Evolutionary conservation across 1,140 invertebrate genomes (phyloP).

Genomic region (Saccostrea glomerata): DNA sequence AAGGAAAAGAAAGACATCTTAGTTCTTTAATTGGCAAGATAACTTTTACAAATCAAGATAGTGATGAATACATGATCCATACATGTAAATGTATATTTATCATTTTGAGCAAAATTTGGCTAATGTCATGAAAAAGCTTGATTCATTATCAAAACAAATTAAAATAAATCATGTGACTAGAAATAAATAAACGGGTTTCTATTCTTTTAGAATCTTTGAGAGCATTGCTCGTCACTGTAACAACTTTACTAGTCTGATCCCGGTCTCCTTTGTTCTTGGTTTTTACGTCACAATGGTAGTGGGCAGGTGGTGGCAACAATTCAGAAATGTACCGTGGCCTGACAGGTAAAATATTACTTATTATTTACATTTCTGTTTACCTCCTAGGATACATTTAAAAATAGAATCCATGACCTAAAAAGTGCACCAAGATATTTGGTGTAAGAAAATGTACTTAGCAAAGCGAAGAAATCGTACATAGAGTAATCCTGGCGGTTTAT

Average conservation of each 20-base stretch:
- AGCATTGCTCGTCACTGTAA: constrained; percentile 68
- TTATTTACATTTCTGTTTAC: neutral
- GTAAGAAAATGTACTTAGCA: too few relatives aligned
- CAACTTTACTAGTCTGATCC: constrained; percentile 70
- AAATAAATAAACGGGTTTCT: neutral
- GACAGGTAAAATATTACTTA: constrained; percentile 63
- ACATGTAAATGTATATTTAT: too few relatives aligned
- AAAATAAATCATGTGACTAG: too few relatives aligned
- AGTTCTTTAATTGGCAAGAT: neutral
- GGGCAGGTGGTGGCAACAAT: constrained; percentile 84
- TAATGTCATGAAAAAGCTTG: too few relatives aligned
- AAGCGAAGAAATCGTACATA: too few relatives aligned
- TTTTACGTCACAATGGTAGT: constrained; percentile 96
- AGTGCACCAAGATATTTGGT: neutral
- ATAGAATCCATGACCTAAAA: neutral
- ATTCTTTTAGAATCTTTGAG: constrained; percentile 72
- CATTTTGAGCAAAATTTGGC: too few relatives aligned
- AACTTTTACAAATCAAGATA: too few relatives aligned
- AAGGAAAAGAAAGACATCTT: neutral
- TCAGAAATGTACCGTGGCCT: constrained; percentile 72
- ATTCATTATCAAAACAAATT: too few relatives aligned
- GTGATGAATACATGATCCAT: too few relatives aligned
- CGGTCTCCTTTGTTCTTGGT: constrained; percentile 88
- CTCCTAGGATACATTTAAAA: neutral
- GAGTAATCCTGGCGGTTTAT: too few relatives aligned